These are phyloP conservation scores for Xenopus petersii DNA, from an alignment of 2,797 vertebrate species.

Conservation along the genomic window DNA sequence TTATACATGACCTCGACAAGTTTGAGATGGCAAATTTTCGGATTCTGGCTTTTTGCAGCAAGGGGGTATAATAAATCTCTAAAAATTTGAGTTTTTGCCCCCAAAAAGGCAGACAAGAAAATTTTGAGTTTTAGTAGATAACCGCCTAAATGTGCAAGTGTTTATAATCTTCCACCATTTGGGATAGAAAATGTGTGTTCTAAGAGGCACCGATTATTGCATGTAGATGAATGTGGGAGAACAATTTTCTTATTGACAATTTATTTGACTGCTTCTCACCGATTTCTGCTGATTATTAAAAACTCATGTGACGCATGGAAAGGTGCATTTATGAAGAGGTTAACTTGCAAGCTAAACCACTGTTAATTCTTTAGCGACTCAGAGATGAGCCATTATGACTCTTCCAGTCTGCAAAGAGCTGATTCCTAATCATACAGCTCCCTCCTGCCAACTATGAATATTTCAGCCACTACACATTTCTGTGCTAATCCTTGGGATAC, in stretches of 20 bases:
- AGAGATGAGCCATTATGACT: slow-evolving; percentile 17
- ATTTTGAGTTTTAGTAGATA: too few species aligned
- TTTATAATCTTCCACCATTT: too few species aligned
- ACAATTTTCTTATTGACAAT: background rate
- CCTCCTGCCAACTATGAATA: slow-evolving; percentile 33
- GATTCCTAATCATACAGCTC: slow-evolving; percentile 20
- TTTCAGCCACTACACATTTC: slow-evolving; percentile 7
- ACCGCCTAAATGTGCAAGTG: too few species aligned
- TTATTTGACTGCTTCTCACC: background rate
- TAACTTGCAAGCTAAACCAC: slow-evolving; percentile 13
- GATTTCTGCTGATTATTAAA: slow-evolving; percentile 22
- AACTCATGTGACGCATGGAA: slow-evolving; percentile 4
- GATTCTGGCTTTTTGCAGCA: too few species aligned
- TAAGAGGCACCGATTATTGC: too few species aligned
- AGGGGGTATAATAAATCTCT: too few species aligned
- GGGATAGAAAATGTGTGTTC: too few species aligned
- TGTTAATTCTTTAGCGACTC: background rate
- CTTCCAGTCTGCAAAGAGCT: background rate
- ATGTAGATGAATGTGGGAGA: background rate
- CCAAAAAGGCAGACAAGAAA: too few species aligned
- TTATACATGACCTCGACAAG: too few species aligned
- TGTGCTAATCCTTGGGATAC: background rate
- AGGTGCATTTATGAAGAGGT: slow-evolving; percentile 6
- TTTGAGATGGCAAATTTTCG: too few species aligned
- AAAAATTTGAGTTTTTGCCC: too few species aligned